Evolutionary conservation across 1,140 invertebrate species (phyloP).

Genomic region (Maniola jurtina): DNA sequence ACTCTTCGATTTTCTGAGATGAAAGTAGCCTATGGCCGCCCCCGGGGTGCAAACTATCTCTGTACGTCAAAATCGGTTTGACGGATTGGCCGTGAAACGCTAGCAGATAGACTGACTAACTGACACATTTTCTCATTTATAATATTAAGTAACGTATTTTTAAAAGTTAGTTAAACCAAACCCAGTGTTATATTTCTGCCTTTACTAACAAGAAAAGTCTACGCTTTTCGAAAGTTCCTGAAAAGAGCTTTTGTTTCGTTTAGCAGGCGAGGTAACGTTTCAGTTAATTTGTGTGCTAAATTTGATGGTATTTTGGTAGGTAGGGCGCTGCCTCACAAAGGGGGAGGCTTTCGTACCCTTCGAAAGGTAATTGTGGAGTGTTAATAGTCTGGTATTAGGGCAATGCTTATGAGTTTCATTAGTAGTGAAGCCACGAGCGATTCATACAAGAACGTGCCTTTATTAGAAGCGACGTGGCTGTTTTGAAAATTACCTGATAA

Average conservation of each 20-base stretch:
- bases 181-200: background rate
- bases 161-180: background rate
- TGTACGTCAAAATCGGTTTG: too few species aligned
- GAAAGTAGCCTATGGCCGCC: too few species aligned
- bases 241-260: background rate
- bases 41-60: too few species aligned
- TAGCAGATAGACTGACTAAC: too few species aligned
- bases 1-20: too few species aligned
- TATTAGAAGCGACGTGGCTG: slow-evolving; percentile 70
- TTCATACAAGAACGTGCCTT: slow-evolving; percentile 71
- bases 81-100: too few species aligned
- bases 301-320: slow-evolving; percentile 59
- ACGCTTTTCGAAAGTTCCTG: background rate
- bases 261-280: slow-evolving; percentile 34
- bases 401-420: slow-evolving; percentile 73
- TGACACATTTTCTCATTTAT: too few species aligned
- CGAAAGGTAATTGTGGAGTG: slow-evolving; percentile 61
- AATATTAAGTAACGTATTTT: too few species aligned
- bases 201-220: background rate
- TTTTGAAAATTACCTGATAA: slow-evolving; percentile 63
- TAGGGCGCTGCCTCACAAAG: slow-evolving; percentile 31
- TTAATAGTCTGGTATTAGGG: slow-evolving; percentile 66
- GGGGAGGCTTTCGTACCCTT: slow-evolving; percentile 56
- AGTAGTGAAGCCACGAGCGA: slow-evolving; percentile 63
- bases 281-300: slow-evolving; percentile 59